These are phyloP conservation scores for Origma solitaria DNA, from an alignment of 2,113 vertebrate species.

Conservation along the genomic window DNA sequence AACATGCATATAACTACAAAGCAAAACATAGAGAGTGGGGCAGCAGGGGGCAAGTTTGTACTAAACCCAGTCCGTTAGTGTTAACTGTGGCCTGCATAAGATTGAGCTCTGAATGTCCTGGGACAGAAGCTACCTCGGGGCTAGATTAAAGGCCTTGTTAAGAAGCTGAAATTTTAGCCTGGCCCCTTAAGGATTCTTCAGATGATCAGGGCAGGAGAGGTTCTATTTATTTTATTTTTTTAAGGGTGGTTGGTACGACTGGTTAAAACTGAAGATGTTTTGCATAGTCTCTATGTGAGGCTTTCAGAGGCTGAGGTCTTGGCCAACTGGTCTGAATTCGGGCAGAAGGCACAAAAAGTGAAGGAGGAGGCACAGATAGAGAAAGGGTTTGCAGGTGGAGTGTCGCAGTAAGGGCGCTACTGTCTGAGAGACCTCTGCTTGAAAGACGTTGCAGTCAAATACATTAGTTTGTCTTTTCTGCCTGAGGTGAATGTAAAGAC, in stretches of 20 bases:
- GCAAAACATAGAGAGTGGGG: neutral
- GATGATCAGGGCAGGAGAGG: neutral
- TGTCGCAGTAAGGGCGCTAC: neutral
- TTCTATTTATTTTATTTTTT: neutral
- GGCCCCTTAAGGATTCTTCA: neutral
- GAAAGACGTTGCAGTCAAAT: neutral
- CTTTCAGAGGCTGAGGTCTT: neutral
- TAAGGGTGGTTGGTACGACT: neutral
- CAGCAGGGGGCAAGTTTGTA: neutral
- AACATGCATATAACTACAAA: neutral
- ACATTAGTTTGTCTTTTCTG: neutral
- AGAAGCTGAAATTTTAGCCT: neutral
- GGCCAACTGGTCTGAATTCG: neutral
- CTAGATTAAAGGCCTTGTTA: neutral
- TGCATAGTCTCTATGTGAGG: neutral
- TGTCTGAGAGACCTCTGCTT: neutral
- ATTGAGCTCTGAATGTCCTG: neutral
- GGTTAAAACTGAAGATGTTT: neutral
- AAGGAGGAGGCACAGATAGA: neutral
- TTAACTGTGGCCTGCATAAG: neutral
- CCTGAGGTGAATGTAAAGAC: neutral
- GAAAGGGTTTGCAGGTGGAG: neutral
- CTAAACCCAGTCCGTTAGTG: neutral
- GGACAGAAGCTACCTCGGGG: conserved; percentile 5
- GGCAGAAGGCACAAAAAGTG: neutral